Percentiles rank a stretch among this genome's conserved stretches.
phyloP scores from a whole-genome alignment of 2,113 vertebrate species.

The Cervus canadensis region DNA sequence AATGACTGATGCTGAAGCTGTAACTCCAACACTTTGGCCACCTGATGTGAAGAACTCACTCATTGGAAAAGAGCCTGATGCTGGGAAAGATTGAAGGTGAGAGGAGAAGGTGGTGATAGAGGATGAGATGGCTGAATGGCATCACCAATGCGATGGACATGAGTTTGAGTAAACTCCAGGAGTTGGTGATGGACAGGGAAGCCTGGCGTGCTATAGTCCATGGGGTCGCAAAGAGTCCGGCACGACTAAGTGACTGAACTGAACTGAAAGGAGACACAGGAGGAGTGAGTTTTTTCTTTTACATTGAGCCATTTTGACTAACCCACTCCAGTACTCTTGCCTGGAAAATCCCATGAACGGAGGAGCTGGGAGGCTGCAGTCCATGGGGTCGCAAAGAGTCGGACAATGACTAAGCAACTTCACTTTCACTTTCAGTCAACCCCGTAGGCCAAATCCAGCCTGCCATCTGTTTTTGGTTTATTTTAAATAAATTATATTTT shows the following conservation, averaged over 20 bases:
- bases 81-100: background rate
- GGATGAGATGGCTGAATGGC: background rate
- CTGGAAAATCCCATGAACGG: no score
- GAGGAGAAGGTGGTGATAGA: background rate
- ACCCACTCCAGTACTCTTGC: no score
- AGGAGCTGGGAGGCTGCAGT: no score
- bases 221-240: background rate
- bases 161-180: background rate
- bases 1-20: background rate
- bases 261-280: background rate
- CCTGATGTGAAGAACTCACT: background rate
- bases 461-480: background rate
- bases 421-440: background rate
- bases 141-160: accelerated
- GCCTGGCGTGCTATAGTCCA: background rate
- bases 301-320: background rate
- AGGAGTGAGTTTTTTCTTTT: background rate
- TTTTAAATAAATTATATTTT: background rate
- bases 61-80: background rate
- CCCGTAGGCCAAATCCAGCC: background rate
- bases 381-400: no score
- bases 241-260: background rate
- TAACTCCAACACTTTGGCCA: background rate
- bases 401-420: no score
- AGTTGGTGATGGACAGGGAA: background rate